These are phyloP conservation scores for Helostoma temminkii DNA, from an alignment of 2,797 vertebrate genomes.

Conservation along the genomic window DNA sequence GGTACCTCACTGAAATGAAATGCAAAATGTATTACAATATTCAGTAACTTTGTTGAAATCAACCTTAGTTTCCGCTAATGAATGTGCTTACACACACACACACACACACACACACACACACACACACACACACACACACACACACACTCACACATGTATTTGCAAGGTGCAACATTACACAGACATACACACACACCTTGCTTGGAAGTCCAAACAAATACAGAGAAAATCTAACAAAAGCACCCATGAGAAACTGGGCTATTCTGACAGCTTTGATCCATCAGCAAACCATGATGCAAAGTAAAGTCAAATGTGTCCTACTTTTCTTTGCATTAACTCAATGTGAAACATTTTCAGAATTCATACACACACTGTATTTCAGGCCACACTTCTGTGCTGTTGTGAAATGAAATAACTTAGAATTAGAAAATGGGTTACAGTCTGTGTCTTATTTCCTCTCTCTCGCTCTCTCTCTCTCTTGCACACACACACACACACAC, in stretches of 20 bases:
- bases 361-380: conserved; percentile 64
- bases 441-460: conserved; percentile 30
- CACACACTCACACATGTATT: not conserved
- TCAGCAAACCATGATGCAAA: conserved; percentile 71
- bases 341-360: conserved; percentile 53
- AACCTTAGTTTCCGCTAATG: conserved; percentile 61
- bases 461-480: conserved; percentile 29
- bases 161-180: conserved; percentile 4
- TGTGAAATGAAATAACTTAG: conserved; percentile 63
- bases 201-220: conserved; percentile 64
- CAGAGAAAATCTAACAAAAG: conserved; percentile 57
- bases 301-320: conserved; percentile 75
- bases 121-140: conserved; percentile 25
- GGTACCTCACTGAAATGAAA: conserved; percentile 61
- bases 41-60: conserved; percentile 60
- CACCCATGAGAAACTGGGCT: conserved; percentile 65
- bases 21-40: conserved; percentile 73
- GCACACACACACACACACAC: conserved; percentile 20
- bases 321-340: conserved; percentile 70
- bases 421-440: conserved; percentile 69
- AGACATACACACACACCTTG: conserved; percentile 27
- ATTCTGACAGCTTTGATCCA: conserved; percentile 75
- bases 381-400: conserved; percentile 47
- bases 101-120: not conserved
- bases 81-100: conserved; percentile 31